Conservation (phyloP, 2,888 invertebrate species). For the Volucella bombylans region DNA sequence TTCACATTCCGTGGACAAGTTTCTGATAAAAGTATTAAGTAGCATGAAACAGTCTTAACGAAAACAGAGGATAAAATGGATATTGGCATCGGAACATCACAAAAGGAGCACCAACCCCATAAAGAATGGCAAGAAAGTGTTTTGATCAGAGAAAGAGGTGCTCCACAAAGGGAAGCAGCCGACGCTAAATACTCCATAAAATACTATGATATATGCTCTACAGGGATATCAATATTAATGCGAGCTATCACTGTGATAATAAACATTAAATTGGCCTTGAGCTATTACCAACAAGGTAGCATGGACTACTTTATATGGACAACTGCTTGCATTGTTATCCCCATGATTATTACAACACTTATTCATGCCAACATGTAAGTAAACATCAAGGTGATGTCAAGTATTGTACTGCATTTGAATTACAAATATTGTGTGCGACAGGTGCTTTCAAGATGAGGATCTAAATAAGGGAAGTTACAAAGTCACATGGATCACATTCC, state of each 20-base stretch:
- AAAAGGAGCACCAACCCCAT: conserved; percentile 27
- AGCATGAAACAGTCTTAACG: conserved; percentile 45
- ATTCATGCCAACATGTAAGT: conserved; percentile 79
- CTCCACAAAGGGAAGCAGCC: conserved; percentile 16
- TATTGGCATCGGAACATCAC: conserved; percentile 24
- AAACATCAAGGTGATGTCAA: not conserved
- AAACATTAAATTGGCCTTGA: conserved; percentile 77
- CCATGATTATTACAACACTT: conserved; percentile 77
- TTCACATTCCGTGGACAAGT: conserved; percentile 15
- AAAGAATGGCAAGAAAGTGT: conserved; percentile 64
- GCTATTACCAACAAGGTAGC: conserved; percentile 76
- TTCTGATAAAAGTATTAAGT: not conserved
- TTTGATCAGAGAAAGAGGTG: conserved; percentile 42
- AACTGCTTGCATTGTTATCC: conserved; percentile 77
- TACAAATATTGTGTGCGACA: conserved; percentile 41
- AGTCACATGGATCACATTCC: conserved; percentile 75
- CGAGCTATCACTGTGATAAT: conserved; percentile 76
- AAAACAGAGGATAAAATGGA: conserved; percentile 42
- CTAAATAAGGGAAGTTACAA: conserved; percentile 72
- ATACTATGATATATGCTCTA: conserved; percentile 76
- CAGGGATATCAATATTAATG: conserved; percentile 77
- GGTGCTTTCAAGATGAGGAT: conserved; percentile 77
- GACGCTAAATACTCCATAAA: conserved; percentile 66
- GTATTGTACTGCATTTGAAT: not conserved
- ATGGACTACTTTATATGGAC: conserved; percentile 78